These are phyloP conservation scores for Coendou prehensilis DNA, from an alignment of 2,797 vertebrate species.

Conservation along the genomic window DNA sequence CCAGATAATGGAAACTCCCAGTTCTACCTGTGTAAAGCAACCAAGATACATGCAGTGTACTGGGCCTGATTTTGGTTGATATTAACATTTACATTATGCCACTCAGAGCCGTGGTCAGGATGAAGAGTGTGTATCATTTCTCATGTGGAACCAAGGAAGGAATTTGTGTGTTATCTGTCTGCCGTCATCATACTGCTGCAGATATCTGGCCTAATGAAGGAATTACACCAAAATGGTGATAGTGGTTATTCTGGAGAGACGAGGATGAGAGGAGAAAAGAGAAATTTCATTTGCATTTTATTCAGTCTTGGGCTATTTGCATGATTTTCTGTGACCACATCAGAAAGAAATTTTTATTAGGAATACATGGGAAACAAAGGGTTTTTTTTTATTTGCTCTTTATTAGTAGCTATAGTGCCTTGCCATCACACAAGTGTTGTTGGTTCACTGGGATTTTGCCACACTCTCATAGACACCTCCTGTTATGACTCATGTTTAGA, in stretches of 20 bases:
- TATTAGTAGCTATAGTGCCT: neutral
- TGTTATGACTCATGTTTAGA: neutral
- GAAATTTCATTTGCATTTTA: neutral
- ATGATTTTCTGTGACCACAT: neutral
- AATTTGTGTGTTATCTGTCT: neutral
- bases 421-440: neutral
- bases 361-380: neutral
- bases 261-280: neutral
- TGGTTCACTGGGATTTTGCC: neutral
- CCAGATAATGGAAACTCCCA: neutral
- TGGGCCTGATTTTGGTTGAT: neutral
- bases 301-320: neutral
- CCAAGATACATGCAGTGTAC: neutral
- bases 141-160: neutral
- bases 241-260: neutral
- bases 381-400: neutral
- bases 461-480: neutral
- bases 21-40: constrained; percentile 28
- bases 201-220: neutral
- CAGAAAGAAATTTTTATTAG: constrained; percentile 6
- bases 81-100: neutral
- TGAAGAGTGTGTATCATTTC: neutral
- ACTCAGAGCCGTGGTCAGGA: neutral
- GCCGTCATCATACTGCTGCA: neutral
- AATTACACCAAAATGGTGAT: no score